These are phyloP conservation scores for Magallana angulata DNA, from an alignment of 1,140 invertebrate species.

Conservation along the genomic window DNA sequence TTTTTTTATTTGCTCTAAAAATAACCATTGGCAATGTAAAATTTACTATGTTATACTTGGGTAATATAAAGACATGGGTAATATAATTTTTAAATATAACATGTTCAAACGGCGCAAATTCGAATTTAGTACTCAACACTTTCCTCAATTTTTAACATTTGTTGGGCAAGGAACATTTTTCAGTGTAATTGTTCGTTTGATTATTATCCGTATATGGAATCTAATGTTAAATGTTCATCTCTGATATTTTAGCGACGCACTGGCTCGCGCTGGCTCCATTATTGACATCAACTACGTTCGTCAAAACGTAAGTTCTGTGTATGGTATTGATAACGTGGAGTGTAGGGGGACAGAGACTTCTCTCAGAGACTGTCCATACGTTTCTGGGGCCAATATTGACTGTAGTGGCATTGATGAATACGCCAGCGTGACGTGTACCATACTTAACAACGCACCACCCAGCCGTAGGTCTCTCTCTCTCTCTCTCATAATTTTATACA, in stretches of 20 bases:
- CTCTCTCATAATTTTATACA: background rate
- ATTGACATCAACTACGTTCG: slow-evolving; percentile 63
- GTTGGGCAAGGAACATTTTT: no score
- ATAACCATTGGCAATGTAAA: no score
- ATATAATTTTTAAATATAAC: no score
- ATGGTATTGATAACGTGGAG: slow-evolving; percentile 84
- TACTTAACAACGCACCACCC: slow-evolving; percentile 52
- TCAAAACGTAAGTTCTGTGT: slow-evolving; percentile 70
- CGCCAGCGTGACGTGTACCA: slow-evolving; percentile 84
- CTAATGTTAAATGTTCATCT: no score
- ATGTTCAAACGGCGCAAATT: no score
- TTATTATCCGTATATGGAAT: no score
- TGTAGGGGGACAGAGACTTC: slow-evolving; percentile 86
- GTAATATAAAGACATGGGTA: no score
- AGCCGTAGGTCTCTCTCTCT: slow-evolving; percentile 39
- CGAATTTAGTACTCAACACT: no score
- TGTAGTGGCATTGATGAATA: slow-evolving; percentile 84
- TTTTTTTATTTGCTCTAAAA: no score
- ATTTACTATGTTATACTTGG: no score
- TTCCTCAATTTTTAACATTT: no score
- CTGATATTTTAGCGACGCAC: slow-evolving; percentile 28
- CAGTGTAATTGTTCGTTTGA: no score
- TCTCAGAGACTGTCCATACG: slow-evolving; percentile 84
- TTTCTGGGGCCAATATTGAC: slow-evolving; percentile 86
- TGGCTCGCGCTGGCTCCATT: slow-evolving; percentile 53